Conservation (phyloP, 2,113 vertebrate genomes). For the Excalfactoria chinensis region DNA sequence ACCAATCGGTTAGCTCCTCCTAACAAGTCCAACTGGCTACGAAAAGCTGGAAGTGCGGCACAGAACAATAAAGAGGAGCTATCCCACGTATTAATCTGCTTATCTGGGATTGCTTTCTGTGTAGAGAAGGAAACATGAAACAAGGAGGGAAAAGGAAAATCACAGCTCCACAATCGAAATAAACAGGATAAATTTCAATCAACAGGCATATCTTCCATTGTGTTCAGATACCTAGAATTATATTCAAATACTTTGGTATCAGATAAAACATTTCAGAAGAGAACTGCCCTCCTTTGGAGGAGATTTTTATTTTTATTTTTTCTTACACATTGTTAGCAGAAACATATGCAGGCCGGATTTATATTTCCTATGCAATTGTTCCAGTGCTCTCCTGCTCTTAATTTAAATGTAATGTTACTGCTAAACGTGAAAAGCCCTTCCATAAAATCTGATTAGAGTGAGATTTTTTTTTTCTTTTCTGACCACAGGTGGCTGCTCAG, state of each 20-base stretch:
- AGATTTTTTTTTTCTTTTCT: not conserved
- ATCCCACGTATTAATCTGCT: slow-evolving; percentile 74
- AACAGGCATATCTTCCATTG: not conserved
- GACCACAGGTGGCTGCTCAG: not conserved
- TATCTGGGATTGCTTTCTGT: slow-evolving; percentile 72
- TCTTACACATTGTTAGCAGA: not conserved
- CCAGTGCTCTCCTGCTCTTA: not conserved
- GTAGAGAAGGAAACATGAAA: not conserved
- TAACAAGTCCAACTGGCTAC: slow-evolving; percentile 83
- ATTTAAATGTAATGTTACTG: not conserved
- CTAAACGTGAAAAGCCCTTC: not conserved
- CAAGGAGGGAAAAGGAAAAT: not conserved
- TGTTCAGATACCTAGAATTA: not conserved
- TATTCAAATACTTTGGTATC: not conserved
- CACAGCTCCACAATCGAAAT: not conserved
- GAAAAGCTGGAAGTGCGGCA: slow-evolving; percentile 74
- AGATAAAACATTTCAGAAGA: not conserved
- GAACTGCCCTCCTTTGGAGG: not conserved
- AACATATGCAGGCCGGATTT: not conserved
- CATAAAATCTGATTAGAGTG: slow-evolving; percentile 1
- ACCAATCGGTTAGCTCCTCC: slow-evolving; percentile 78
- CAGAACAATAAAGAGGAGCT: slow-evolving; percentile 72
- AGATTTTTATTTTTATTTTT: not conserved
- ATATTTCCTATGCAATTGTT: not conserved
- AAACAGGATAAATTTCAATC: not conserved